Conservation (phyloP, 2,113 vertebrate species). For the Glaucidium brasilianum region DNA sequence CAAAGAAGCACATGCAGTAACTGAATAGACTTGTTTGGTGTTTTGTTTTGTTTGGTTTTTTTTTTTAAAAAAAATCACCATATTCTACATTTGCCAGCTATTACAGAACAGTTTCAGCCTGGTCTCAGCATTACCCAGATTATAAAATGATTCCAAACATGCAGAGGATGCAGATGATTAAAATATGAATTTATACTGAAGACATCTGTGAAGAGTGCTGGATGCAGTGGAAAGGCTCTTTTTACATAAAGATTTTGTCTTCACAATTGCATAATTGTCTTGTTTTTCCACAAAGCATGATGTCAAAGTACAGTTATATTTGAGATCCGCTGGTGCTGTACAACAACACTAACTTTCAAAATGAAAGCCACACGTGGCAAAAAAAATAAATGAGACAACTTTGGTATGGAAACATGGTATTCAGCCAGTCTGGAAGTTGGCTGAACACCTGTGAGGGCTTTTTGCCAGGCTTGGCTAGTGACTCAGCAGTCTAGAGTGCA, state of each 20-base stretch:
- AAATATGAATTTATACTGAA: neutral
- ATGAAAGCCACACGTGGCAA: neutral
- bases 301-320: neutral
- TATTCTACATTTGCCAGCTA: neutral
- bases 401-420: neutral
- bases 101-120: neutral
- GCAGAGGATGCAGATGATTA: neutral
- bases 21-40: neutral
- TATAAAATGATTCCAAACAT: neutral
- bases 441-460: neutral
- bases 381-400: neutral
- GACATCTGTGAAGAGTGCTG: neutral
- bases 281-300: neutral
- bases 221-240: neutral
- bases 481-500: neutral
- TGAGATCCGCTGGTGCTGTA: neutral
- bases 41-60: too few species aligned
- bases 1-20: neutral
- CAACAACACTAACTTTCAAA: neutral
- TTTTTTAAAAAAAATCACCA: neutral
- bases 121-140: neutral
- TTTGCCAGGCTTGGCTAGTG: neutral
- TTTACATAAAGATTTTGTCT: neutral
- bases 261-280: neutral
- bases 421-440: neutral